Percentiles rank a stretch among this genome's conserved stretches.
These are phyloP conservation scores for Meliscaeva auricollis DNA, from an alignment of 2,888 invertebrate species.

Conservation along the genomic window DNA sequence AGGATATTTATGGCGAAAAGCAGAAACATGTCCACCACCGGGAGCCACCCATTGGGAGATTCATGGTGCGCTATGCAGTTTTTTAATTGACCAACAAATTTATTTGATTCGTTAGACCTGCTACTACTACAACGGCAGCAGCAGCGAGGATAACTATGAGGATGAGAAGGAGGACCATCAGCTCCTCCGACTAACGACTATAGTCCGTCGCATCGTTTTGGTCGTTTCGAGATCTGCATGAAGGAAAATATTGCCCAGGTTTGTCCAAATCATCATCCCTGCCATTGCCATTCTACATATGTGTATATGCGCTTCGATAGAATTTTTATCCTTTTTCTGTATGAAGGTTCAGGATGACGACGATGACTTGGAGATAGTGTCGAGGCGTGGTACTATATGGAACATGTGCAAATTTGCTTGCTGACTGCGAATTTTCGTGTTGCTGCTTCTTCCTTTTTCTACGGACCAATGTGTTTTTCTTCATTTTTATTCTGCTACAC, in stretches of 20 bases:
- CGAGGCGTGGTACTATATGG: constrained; percentile 67
- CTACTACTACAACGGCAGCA: constrained; percentile 45
- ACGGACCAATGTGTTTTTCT: constrained; percentile 60
- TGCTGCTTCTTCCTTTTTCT: constrained; percentile 60
- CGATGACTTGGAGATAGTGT: constrained; percentile 44
- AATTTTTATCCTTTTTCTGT: constrained; percentile 71
- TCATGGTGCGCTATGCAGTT: constrained; percentile 82
- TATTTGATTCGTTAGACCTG: constrained; percentile 83
- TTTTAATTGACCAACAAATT: constrained; percentile 84
- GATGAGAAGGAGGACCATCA: constrained; percentile 23
- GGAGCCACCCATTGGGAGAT: constrained; percentile 73
- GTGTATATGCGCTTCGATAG: constrained; percentile 64
- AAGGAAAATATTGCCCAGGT: constrained; percentile 72
- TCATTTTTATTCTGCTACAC: constrained; percentile 70
- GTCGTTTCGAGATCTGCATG: constrained; percentile 58
- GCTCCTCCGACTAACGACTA: constrained; percentile 61
- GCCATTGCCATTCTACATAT: constrained; percentile 18
- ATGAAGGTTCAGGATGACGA: constrained; percentile 62
- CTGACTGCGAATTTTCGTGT: constrained; percentile 71
- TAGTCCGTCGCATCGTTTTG: constrained; percentile 18
- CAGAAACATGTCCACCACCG: constrained; percentile 59
- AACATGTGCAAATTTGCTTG: constrained; percentile 76
- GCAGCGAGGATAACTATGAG: constrained; percentile 2
- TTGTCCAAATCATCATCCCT: constrained; percentile 73
- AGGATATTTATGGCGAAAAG: constrained; percentile 68